Evolutionary conservation across 2,797 vertebrate genomes (phyloP).

Genomic region (Heteromormyrus szaboi): DNA sequence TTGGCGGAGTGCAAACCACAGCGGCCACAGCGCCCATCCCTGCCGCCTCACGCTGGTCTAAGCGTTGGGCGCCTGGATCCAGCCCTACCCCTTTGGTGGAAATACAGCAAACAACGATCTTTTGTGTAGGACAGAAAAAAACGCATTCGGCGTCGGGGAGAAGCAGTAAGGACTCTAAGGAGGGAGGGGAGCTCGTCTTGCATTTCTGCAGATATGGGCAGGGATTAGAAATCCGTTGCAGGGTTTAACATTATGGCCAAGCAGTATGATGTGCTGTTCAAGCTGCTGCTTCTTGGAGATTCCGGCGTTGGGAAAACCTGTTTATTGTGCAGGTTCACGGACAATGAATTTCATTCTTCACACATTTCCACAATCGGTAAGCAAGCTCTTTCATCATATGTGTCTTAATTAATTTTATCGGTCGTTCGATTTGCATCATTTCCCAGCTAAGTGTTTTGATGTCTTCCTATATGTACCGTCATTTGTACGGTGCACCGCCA

Average conservation of each 20-base stretch:
- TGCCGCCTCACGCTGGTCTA: neutral
- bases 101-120: neutral
- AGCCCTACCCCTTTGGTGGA: neutral
- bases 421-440: neutral
- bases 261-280: conserved; percentile 86
- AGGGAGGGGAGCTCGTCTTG: conserved; percentile 24
- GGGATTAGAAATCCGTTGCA: neutral
- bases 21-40: neutral
- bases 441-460: neutral
- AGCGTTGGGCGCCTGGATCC: neutral
- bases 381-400: conserved; percentile 31
- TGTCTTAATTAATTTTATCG: neutral
- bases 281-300: conserved; percentile 82
- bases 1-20: neutral
- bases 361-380: conserved; percentile 96
- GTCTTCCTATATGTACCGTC: neutral
- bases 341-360: conserved; percentile 80
- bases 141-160: neutral
- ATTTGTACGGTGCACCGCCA: neutral
- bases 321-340: conserved; percentile 84
- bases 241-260: conserved; percentile 72
- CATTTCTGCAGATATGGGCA: conserved; percentile 22
- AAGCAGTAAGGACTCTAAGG: conserved; percentile 15
- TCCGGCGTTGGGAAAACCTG: conserved; percentile 92
- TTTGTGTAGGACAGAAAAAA: neutral